phyloP scores from a whole-genome alignment of 2,797 vertebrate genomes.

The Sus cebifrons region DNA sequence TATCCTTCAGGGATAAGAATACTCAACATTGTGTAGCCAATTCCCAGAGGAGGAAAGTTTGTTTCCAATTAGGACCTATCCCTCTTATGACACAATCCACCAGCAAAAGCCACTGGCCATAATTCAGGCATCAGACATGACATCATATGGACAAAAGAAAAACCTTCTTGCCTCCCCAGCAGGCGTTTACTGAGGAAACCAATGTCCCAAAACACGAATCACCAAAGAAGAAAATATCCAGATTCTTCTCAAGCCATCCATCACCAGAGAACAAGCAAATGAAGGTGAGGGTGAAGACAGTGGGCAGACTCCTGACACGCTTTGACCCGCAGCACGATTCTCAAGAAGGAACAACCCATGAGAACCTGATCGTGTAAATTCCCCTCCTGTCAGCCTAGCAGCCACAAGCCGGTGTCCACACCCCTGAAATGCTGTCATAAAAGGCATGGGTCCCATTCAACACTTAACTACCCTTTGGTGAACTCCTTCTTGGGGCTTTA shows the following conservation, averaged over 20 bases:
- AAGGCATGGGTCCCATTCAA: neutral
- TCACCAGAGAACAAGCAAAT: neutral
- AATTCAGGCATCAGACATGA: constrained; percentile 9
- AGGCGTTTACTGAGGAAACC: neutral
- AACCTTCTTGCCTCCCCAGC: neutral
- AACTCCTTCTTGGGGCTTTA: neutral
- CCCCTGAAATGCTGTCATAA: rapidly evolving
- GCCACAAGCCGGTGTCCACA: neutral
- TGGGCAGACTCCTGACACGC: rapidly evolving
- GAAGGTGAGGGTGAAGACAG: neutral
- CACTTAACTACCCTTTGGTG: neutral
- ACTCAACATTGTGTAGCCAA: neutral
- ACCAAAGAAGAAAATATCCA: neutral
- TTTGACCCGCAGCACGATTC: neutral
- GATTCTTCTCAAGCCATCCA: neutral
- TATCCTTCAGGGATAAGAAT: neutral
- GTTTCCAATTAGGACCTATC: constrained; percentile 8
- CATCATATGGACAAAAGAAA: neutral
- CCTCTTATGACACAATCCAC: neutral
- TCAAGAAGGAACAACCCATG: neutral
- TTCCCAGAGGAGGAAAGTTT: neutral
- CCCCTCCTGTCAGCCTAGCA: neutral
- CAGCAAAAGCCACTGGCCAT: neutral
- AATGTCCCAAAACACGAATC: neutral
- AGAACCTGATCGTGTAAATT: neutral